Conservation (phyloP, 1,140 invertebrate genomes). For the Fopius arisanus region DNA sequence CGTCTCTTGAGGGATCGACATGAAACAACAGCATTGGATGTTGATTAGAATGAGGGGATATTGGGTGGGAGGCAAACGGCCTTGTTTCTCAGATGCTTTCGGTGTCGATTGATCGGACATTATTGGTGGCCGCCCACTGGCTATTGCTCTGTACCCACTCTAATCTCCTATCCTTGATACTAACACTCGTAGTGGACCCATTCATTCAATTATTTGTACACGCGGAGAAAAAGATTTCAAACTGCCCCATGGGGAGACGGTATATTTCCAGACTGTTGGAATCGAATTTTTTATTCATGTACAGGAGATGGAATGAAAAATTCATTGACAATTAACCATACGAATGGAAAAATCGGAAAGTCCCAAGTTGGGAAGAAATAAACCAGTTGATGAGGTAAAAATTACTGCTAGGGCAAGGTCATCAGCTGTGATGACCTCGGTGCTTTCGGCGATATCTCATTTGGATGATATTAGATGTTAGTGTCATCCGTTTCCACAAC, state of each 20-base stretch:
- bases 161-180: background rate
- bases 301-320: too few species aligned
- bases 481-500: background rate
- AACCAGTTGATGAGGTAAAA: background rate
- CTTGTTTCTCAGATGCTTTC: background rate
- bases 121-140: conserved; percentile 1
- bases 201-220: too few species aligned
- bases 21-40: background rate
- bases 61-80: background rate
- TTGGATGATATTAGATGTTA: background rate
- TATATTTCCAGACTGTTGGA: too few species aligned
- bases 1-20: background rate
- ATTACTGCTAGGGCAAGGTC: too few species aligned
- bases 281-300: too few species aligned
- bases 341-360: too few species aligned
- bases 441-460: background rate
- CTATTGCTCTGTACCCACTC: background rate
- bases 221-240: too few species aligned
- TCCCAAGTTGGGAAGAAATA: too few species aligned
- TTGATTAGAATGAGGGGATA: conserved; percentile 5
- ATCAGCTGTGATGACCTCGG: too few species aligned
- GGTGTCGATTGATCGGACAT: conserved; percentile 19
- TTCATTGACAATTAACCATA: too few species aligned
- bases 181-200: background rate
- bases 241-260: too few species aligned